Conservation (phyloP, 1,140 invertebrate species). For the Cylas formicarius region DNA sequence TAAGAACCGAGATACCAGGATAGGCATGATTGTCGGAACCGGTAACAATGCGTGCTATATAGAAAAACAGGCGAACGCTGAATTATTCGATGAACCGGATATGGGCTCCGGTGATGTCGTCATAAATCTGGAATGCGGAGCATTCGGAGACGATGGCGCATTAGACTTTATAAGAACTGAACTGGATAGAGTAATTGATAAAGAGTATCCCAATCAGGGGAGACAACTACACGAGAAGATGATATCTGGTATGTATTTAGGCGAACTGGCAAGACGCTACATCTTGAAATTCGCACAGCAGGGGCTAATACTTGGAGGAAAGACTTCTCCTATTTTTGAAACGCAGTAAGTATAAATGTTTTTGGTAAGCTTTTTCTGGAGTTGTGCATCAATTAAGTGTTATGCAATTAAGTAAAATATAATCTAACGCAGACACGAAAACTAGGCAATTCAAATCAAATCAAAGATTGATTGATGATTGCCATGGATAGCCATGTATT, state of each 20-base stretch:
- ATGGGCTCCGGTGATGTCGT: conserved; percentile 71
- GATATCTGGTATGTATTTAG: conserved; percentile 89
- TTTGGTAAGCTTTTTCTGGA: no score
- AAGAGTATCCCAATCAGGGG: conserved; percentile 63
- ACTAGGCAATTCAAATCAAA: no score
- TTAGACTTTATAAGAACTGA: conserved; percentile 83
- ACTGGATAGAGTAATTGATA: conserved; percentile 80
- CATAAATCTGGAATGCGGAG: conserved; percentile 96
- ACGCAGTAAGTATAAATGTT: conserved; percentile 13
- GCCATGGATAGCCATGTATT: no score
- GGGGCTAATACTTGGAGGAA: conserved; percentile 67
- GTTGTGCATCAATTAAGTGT: no score
- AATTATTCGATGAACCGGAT: conserved; percentile 43
- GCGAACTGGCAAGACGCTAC: conserved; percentile 71
- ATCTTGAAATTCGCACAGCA: conserved; percentile 69
- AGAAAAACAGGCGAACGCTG: conserved; percentile 68
- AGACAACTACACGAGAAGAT: conserved; percentile 87
- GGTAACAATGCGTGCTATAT: conserved; percentile 97
- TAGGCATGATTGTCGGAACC: conserved; percentile 50
- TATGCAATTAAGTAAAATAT: no score
- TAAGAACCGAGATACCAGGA: conserved; percentile 65
- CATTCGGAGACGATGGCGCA: conserved; percentile 85
- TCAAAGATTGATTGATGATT: no score
- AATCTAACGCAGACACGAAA: no score
- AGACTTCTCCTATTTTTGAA: conserved; percentile 57